Evolutionary conservation across 1,140 invertebrate genomes (phyloP).

Genomic region (Microplitis demolitor): DNA sequence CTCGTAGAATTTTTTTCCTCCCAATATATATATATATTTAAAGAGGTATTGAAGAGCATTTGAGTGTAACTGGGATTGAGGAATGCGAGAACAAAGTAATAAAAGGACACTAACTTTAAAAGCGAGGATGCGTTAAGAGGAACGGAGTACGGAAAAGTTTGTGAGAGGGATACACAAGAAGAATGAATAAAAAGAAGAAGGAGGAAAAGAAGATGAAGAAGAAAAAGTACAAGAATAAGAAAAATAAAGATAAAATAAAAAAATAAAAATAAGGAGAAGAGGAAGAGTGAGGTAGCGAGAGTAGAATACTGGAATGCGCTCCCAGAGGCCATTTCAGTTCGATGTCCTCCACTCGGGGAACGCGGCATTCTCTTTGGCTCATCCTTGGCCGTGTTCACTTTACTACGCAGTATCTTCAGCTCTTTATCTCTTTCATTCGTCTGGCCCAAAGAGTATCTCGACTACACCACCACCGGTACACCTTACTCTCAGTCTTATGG

Average conservation of each 20-base stretch:
- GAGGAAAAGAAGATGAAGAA: conserved; percentile 16
- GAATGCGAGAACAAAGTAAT: conserved; percentile 27
- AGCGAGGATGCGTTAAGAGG: conserved; percentile 3
- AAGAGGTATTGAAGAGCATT: too few relatives aligned
- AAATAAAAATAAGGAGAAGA: conserved; percentile 18
- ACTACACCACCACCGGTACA: too few relatives aligned
- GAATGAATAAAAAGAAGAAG: not conserved
- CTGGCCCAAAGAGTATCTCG: not conserved
- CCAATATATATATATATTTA: too few relatives aligned
- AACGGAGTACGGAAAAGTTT: not conserved
- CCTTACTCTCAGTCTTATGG: not conserved
- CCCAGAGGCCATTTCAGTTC: conserved; percentile 58
- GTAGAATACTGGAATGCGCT: conserved; percentile 54
- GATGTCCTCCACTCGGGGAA: conserved; percentile 55
- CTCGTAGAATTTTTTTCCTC: too few relatives aligned
- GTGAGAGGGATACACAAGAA: not conserved
- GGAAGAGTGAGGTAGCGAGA: conserved; percentile 48
- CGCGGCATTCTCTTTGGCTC: conserved; percentile 11
- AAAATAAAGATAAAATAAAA: conserved; percentile 19
- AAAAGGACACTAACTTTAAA: conserved; percentile 27
- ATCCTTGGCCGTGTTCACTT: not conserved
- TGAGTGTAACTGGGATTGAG: conserved; percentile 22
- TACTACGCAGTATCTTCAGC: not conserved
- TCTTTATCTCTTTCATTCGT: not conserved
- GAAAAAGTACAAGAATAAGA: conserved; percentile 8